Evolutionary conservation across 1,140 invertebrate species (phyloP).

Genomic region (Amphibalanus amphitrite): DNA sequence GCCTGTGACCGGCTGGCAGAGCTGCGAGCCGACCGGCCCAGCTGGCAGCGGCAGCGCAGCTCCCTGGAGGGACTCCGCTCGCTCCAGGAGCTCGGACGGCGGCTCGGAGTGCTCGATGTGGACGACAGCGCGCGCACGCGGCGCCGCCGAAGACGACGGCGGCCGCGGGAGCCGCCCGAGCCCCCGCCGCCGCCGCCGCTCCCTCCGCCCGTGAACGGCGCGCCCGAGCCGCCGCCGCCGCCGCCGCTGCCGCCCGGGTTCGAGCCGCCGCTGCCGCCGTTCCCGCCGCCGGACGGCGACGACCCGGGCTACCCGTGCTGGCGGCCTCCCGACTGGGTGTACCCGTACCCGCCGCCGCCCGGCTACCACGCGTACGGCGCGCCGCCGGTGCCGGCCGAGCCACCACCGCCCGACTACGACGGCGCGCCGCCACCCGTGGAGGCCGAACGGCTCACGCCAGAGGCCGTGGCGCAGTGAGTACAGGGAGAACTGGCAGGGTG

Average conservation of each 20-base stretch:
- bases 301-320: no score
- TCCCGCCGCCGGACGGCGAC: background rate
- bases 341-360: background rate
- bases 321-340: background rate
- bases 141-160: no score
- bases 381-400: no score
- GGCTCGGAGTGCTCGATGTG: background rate
- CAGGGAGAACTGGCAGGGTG: no score
- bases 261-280: background rate
- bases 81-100: background rate
- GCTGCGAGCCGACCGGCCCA: background rate
- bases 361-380: background rate
- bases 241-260: background rate
- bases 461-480: background rate
- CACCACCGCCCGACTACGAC: background rate
- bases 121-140: no score
- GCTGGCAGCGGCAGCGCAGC: no score
- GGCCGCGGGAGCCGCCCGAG: no score
- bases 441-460: background rate
- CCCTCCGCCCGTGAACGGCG: background rate
- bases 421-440: background rate
- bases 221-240: background rate
- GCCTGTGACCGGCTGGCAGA: background rate
- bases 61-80: background rate
- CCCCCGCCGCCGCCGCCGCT: no score